Evolutionary conservation across 2,888 invertebrate species (phyloP), one percentile per base, ranked within the genome.

Genomic region (Erpobdella octoculata): DNA sequence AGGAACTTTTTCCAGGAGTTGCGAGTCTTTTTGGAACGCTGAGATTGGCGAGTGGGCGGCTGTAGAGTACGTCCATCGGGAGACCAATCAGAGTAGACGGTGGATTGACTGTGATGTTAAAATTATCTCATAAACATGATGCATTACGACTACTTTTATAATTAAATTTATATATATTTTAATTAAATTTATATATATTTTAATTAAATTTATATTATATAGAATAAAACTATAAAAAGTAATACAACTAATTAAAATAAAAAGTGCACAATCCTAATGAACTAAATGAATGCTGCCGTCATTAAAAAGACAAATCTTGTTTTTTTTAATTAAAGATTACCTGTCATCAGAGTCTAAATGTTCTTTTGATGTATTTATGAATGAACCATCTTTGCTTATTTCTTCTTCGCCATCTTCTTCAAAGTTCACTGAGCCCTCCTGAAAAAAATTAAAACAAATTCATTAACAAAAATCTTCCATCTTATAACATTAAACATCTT

Each of bases 21-120:
- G 78, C 77, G 76, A 9, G 78, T 75, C 69, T 79, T 80, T 18
- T 76, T 73, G 33, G 77, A 75, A 15, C 81, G 75, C 58, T 77
- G 75, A 6, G 81, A 81, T 18, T 89, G 89, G 37, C 92, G 87
- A 78, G 90, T 90, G 0, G 93, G 92, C 0, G 92, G 91, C 77
- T 91, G 90, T 70, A 91, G 85, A 79, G 87, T 89, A 15, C 88
- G 87, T 4, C 89, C 89, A 81, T 93, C 92, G 6, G 90, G 91
- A 74, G 91, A 89, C 77, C 77, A 77, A 71, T 77, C 77, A 12
- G 77, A 77, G 38, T 77, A 77, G 36, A 73, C 77, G 1, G 91
- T 82, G 0, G 82, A 81, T 36, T 81, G 82, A 76, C 82, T 82
- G 76, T 53, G 74, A 5, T 81, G 80, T 18, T 89, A 89, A 37